A percentile compares a stretch with the other conserved stretches of the same genome.
Conservation (phyloP, 2,888 invertebrate genomes). For the Agonopterix subpropinquella region DNA sequence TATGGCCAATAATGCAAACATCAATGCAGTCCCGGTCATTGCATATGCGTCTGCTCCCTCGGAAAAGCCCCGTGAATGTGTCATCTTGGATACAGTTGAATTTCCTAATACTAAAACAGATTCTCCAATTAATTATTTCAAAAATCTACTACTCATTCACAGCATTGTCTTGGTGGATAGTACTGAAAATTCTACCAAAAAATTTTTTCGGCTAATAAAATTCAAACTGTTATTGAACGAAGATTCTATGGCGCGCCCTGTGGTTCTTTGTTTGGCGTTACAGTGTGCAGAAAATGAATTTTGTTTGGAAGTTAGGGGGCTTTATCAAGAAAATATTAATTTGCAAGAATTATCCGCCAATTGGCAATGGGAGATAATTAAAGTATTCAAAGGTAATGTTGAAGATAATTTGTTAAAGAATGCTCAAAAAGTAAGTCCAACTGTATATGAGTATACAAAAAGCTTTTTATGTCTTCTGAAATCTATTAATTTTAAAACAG, state of each 20-base stretch:
- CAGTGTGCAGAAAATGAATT: conserved; percentile 32
- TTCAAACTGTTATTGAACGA: conserved; percentile 52
- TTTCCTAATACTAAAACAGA: conserved; percentile 49
- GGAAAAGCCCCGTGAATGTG: conserved; percentile 17
- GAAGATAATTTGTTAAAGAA: conserved; percentile 32
- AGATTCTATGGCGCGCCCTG: conserved; percentile 27
- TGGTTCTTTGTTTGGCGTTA: conserved; percentile 40
- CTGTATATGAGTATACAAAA: conserved; percentile 24
- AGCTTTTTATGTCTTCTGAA: conserved; percentile 43
- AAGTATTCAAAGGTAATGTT: conserved; percentile 40
- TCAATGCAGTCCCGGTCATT: neutral
- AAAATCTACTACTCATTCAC: conserved; percentile 39
- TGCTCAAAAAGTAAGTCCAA: conserved; percentile 32
- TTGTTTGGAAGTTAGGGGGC: conserved; percentile 44
- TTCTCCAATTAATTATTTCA: conserved; percentile 50
- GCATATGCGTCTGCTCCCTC: neutral
- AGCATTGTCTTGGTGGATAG: conserved; percentile 36
- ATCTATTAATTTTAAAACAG: conserved; percentile 26
- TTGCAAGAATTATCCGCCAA: conserved; percentile 39
- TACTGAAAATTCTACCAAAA: conserved; percentile 14
- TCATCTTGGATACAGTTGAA: conserved; percentile 44
- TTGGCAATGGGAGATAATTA: conserved; percentile 68
- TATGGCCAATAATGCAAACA: neutral
- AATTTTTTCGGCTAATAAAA: conserved; percentile 41
- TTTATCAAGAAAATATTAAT: conserved; percentile 28